A percentile compares a stretch with the other conserved stretches of the same genome.
Conservation (phyloP, 2,113 vertebrate species). For the Cyanocitta stelleri region DNA sequence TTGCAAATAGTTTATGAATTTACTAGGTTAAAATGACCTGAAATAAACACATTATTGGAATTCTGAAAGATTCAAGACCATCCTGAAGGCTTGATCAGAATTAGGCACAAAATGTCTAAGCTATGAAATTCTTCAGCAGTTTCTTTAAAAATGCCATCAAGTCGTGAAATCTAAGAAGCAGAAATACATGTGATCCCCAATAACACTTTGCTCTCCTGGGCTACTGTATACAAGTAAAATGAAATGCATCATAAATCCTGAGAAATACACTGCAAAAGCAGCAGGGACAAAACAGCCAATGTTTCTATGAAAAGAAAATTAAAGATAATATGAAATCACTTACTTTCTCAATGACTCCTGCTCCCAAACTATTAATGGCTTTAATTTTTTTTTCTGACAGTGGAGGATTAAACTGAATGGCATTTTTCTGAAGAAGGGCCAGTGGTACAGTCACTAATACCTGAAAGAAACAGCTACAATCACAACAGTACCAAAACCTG, state of each 20-base stretch:
- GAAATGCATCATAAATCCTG: neutral
- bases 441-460: constrained; percentile 89
- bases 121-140: neutral
- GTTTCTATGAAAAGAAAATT: neutral
- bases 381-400: constrained; percentile 93
- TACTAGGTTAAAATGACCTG: neutral
- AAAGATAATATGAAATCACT: neutral
- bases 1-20: neutral
- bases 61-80: neutral
- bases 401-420: constrained; percentile 85
- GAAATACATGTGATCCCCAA: neutral
- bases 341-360: constrained; percentile 95
- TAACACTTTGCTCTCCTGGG: neutral
- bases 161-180: neutral
- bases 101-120: neutral
- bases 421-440: constrained; percentile 90
- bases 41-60: neutral
- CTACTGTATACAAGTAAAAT: neutral
- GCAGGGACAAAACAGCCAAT: neutral
- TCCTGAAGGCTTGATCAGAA: neutral
- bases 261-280: neutral
- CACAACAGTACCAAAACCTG: neutral
- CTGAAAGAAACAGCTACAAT: constrained; percentile 61
- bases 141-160: neutral
- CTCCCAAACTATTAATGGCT: constrained; percentile 91